Evolutionary conservation across 2,888 invertebrate species (phyloP), one percentile per base, ranked within the genome.

Genomic region (Lepidocyrtoides sp.): DNA sequence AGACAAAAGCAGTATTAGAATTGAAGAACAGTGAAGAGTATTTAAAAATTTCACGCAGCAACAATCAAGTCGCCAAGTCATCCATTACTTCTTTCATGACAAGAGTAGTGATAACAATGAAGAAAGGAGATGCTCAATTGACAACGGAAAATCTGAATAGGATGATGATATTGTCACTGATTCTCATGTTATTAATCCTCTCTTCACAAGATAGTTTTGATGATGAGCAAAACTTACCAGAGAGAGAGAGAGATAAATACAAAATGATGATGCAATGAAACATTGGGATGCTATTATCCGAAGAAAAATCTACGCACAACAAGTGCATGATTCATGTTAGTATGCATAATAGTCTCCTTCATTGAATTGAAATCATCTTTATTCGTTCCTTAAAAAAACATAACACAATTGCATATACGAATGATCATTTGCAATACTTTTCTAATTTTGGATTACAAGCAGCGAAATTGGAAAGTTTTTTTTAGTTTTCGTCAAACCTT

Each of bases 41-140:
- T 89, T 89, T 89, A 89, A 89, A 79, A 83, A 89, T 89, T 88
- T 88, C 89, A 89, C 75, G 66, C 81, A 32, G 48, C 54, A 29
- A 88, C 81, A 88, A 88, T 81, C 69, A 88, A 48, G 23, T 26
- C 63, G 81, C 88, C 12, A 36, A 88, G 69, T 88, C 88, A 88
- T 88, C 87, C 81, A 66, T 81, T 81, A 77, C 75, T 2, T 51
- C n/a, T 77, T 51, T 26, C 77, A 51, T 29, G 77, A 77, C 48
- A 75, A 26, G 48, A 48, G 29, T 23, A 17, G 26, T 20, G 7
- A 20, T 48, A 48, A 75, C 48, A 75, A 75, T 23, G 14, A 85
- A 48, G 72, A 48, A 69, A 84, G 82, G 36, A 81, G 63, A 83
- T 66, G 66, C 51, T 66, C 54, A 69, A 84, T 51, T 29, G 51